These are phyloP conservation scores for Noctua janthina DNA, from an alignment of 2,888 invertebrate genomes.

Conservation along the genomic window DNA sequence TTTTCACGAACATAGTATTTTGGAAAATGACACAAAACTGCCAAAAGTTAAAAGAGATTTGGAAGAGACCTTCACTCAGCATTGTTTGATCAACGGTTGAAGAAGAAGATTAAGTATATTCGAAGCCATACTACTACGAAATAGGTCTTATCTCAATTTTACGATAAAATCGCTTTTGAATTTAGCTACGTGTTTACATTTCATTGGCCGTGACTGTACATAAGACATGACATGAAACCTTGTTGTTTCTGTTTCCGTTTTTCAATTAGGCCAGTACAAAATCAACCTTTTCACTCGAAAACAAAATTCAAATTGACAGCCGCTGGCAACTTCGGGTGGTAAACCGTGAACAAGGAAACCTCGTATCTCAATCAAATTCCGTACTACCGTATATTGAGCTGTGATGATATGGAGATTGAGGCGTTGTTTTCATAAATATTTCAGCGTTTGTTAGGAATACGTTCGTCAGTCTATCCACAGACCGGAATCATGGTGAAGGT, in stretches of 20 bases:
- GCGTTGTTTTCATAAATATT: constrained; percentile 50
- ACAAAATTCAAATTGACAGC: constrained; percentile 23
- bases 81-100: too few relatives aligned
- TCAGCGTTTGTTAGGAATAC: constrained; percentile 27
- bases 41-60: too few relatives aligned
- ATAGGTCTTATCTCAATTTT: not conserved
- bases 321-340: not conserved
- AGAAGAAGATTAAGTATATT: not conserved
- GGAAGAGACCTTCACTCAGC: too few relatives aligned
- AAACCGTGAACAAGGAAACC: constrained; percentile 28
- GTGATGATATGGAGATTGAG: constrained; percentile 37
- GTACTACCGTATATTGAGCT: constrained; percentile 4
- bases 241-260: constrained; percentile 6
- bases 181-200: not conserved
- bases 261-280: constrained; percentile 2
- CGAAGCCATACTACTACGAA: not conserved
- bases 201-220: not conserved
- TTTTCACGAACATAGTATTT: not conserved
- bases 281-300: constrained; percentile 18
- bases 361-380: constrained; percentile 28
- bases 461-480: constrained; percentile 13
- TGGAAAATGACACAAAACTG: too few relatives aligned
- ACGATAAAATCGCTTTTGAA: not conserved
- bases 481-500: constrained; percentile 20
- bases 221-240: not conserved